Base-by-base conservation (phyloP, 23 tunicate species). In the Pegea sp. region DNA sequence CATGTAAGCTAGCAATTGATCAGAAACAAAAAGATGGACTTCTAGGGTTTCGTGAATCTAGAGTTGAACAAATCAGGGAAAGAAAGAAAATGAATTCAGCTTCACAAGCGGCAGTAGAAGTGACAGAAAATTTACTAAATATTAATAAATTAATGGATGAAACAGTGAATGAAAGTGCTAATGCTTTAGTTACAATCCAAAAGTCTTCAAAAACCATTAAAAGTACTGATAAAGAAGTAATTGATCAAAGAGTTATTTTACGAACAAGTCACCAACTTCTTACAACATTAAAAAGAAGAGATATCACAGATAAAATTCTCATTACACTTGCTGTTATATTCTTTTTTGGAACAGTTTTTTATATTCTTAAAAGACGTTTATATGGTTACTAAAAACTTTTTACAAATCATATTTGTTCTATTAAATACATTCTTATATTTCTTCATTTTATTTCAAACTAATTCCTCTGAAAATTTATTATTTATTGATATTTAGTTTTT, bases 341-440 rank as follows among this genome's bases (percentile, higher is more conserved):
- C 6, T 80, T 80, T 29, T 80, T 80, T 56, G 52, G 81, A n/a
- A 80, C 93, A 24, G 93, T 80, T 4, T 42, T 80, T 19, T 80
- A 80, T 48, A 80, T 80, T 59, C 44, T 80, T 23, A 80, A 80
- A 49, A 75, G 76, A 29, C 61, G 93, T 11, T 54, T 80, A 25
- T 80, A 64, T 76, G 57, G 58, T 43, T 49, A 24, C 5, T 49
- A 13, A 49, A 21, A 5, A 5, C 23, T 49, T n/a, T n/a, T n/a
- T n/a, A n/a, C n/a, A n/a, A n/a, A n/a, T n/a, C n/a, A n/a, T n/a
- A n/a, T n/a, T n/a, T n/a, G n/a, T n/a, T n/a, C n/a, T n/a, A n/a
- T n/a, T n/a, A n/a, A n/a, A n/a, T n/a, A n/a, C n/a, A n/a, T n/a
- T n/a, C n/a, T n/a, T n/a, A n/a, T n/a, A n/a, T n/a, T n/a, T n/a